Evolutionary conservation across 2,113 vertebrate species (phyloP).

Genomic region (Chlorocebus sabaeus): DNA sequence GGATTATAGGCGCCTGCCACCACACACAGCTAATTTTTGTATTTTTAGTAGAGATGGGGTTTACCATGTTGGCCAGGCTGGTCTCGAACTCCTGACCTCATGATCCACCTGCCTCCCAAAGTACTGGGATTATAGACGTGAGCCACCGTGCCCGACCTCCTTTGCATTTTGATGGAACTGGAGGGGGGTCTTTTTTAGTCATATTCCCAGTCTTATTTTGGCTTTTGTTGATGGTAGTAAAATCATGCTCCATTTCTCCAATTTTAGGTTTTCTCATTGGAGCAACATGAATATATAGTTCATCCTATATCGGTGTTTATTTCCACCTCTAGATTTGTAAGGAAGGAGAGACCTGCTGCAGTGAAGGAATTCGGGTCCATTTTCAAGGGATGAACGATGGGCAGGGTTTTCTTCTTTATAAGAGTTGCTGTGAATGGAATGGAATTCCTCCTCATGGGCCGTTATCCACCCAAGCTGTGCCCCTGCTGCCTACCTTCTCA

Average conservation of each 20-base stretch:
- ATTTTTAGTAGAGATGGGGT: too few species aligned
- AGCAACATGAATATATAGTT: background rate
- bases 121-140: too few species aligned
- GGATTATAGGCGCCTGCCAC: too few species aligned
- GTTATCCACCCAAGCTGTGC: background rate
- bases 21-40: too few species aligned
- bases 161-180: conserved; percentile 28
- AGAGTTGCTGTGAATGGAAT: background rate
- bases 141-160: background rate
- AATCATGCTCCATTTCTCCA: background rate
- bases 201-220: background rate
- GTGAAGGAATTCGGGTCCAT: background rate
- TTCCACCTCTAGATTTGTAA: background rate
- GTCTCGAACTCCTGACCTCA: too few species aligned
- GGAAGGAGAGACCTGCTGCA: background rate
- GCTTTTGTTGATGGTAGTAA: conserved; percentile 30
- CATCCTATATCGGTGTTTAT: background rate
- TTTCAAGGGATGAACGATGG: background rate
- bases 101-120: too few species aligned
- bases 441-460: background rate
- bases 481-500: background rate
- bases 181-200: background rate
- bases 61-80: too few species aligned
- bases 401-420: background rate
- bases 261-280: background rate